phyloP scores from a whole-genome alignment of 2,888 invertebrate genomes.

The Campopleginae sp. region DNA sequence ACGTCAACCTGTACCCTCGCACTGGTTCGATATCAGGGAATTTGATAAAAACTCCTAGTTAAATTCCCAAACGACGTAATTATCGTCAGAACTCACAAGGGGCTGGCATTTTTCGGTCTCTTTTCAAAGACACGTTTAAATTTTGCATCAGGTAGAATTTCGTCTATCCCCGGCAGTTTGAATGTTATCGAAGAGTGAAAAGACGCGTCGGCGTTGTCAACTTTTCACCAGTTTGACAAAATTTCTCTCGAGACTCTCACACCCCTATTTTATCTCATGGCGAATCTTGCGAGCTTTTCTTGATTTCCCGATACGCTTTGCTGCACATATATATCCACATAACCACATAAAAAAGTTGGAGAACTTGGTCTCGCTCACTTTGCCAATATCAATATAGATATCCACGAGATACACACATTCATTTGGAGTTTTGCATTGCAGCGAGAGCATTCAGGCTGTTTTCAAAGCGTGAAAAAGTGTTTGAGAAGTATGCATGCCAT shows the following conservation, averaged over 20 bases:
- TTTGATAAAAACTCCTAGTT: not conserved
- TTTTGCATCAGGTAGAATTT: constrained; percentile 47
- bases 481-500: constrained; percentile 29
- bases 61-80: not conserved
- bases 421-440: constrained; percentile 35
- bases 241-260: constrained; percentile 51
- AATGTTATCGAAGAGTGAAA: constrained; percentile 63
- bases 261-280: constrained; percentile 12
- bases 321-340: not conserved
- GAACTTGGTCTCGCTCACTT: constrained; percentile 36
- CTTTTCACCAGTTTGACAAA: constrained; percentile 29
- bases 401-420: constrained; percentile 15
- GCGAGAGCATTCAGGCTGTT: constrained; percentile 37
- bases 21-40: not conserved
- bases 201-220: constrained; percentile 49
- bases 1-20: not conserved
- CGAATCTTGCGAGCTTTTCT: constrained; percentile 23
- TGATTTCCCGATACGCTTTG: constrained; percentile 63
- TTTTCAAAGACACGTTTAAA: not conserved
- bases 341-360: constrained; percentile 10
- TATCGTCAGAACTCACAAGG: constrained; percentile 2
- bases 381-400: constrained; percentile 3
- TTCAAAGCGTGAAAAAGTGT: constrained; percentile 30
- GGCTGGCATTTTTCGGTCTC: constrained; percentile 23
- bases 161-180: constrained; percentile 35